phyloP scores from a whole-genome alignment of 2,113 vertebrate species.

The Paracyprichromis sp. region DNA sequence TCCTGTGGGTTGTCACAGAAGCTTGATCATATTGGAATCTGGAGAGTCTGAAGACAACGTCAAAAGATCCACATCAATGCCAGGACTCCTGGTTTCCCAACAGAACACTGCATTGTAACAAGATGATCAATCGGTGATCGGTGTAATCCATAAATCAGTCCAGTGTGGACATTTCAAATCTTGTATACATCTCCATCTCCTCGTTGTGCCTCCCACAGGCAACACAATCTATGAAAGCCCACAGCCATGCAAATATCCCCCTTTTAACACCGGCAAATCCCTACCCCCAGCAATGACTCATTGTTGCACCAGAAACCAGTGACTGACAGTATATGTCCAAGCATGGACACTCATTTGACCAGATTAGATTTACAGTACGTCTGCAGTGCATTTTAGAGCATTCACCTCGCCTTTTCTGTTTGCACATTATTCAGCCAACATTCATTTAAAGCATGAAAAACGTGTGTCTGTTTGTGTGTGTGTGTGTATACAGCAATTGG shows the following conservation, averaged over 20 bases:
- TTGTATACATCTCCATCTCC: not conserved
- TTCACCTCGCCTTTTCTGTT: not conserved
- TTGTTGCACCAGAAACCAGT: not conserved
- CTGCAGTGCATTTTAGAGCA: not conserved
- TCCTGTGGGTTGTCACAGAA: not conserved
- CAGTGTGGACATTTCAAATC: not conserved
- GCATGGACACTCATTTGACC: not conserved
- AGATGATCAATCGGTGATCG: not conserved
- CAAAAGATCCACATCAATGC: not conserved
- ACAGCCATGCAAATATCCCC: slow-evolving; percentile 6
- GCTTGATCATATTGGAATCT: not conserved
- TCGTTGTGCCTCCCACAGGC: not conserved
- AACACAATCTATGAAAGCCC: not conserved
- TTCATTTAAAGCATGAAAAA: not conserved
- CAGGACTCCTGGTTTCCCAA: not conserved
- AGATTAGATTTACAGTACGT: not conserved
- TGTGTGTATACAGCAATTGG: not conserved
- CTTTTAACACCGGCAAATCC: not conserved
- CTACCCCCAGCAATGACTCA: not conserved
- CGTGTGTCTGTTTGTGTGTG: not conserved
- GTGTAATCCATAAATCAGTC: slow-evolving; percentile 3
- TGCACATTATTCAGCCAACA: not conserved
- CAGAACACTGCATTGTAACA: not conserved
- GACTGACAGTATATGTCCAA: not conserved
- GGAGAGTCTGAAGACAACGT: not conserved